Conservation (phyloP, 2,888 invertebrate genomes). For the Tachina grossa region DNA sequence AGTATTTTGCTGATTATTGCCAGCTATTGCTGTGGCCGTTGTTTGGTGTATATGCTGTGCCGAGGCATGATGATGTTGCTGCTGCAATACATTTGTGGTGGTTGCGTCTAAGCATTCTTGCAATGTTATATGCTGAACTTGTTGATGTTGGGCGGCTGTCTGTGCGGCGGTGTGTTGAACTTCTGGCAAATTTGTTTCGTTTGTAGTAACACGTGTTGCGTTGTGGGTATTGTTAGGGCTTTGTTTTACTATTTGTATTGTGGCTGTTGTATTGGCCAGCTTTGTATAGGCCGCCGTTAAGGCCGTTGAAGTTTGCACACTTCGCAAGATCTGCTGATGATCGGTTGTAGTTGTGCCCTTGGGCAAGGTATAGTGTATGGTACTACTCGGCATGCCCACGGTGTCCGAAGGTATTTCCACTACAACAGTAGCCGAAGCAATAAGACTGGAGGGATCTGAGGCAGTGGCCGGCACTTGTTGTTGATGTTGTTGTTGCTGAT, state of each 20-base stretch:
- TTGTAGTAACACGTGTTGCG: slow-evolving; percentile 59
- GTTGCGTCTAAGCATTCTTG: slow-evolving; percentile 72
- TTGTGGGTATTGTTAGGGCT: slow-evolving; percentile 32
- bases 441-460: slow-evolving; percentile 72
- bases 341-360: slow-evolving; percentile 68
- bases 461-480: slow-evolving; percentile 63
- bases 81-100: slow-evolving; percentile 68
- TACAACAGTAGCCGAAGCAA: slow-evolving; percentile 80
- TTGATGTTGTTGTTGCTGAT: slow-evolving; percentile 50
- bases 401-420: slow-evolving; percentile 81
- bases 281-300: slow-evolving; percentile 63
- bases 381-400: slow-evolving; percentile 78
- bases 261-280: slow-evolving; percentile 71
- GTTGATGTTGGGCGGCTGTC: slow-evolving; percentile 58
- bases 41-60: slow-evolving; percentile 58
- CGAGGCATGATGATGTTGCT: slow-evolving; percentile 66
- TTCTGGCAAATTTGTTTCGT: slow-evolving; percentile 53
- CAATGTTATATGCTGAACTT: slow-evolving; percentile 72
- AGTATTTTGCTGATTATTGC: slow-evolving; percentile 19
- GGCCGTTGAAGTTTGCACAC: slow-evolving; percentile 62
- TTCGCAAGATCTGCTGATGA: slow-evolving; percentile 69
- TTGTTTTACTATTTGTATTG: slow-evolving; percentile 80
- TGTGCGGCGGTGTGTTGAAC: slow-evolving; percentile 21
- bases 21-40: slow-evolving; percentile 19
- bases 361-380: slow-evolving; percentile 81